Conservation (phyloP, 2,113 vertebrate species). For the Telmatochromis brachygnathus region DNA sequence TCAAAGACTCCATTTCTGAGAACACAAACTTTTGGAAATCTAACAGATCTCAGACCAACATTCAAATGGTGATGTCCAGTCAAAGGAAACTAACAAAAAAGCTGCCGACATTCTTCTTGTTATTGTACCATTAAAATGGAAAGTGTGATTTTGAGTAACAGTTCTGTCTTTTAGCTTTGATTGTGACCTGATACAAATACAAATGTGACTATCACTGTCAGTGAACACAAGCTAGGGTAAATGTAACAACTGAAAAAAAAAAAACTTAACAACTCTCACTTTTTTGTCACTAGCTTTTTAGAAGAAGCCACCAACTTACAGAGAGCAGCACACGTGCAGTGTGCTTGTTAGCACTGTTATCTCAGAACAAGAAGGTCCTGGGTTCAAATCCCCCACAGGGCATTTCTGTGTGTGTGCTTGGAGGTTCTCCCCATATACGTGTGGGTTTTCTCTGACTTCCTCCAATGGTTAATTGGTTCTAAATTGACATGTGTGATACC, state of each 20-base stretch:
- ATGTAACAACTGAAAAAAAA: background rate
- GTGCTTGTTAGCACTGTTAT: background rate
- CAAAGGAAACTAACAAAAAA: background rate
- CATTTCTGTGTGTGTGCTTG: background rate
- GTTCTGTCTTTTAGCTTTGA: background rate
- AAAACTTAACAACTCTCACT: background rate
- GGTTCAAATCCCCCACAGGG: background rate
- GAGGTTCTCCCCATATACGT: fast-evolving
- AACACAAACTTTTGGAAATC: background rate
- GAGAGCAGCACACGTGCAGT: fast-evolving
- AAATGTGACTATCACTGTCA: background rate
- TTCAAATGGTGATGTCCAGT: background rate
- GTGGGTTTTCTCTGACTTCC: background rate
- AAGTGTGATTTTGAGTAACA: background rate
- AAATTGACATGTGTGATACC: background rate
- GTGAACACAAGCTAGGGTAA: background rate
- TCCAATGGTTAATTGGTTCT: background rate
- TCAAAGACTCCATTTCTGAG: background rate
- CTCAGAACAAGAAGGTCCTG: background rate
- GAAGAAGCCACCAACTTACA: background rate
- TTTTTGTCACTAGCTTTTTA: background rate
- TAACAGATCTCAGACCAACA: background rate
- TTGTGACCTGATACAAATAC: background rate
- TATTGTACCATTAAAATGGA: background rate
- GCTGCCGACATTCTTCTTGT: background rate